These are phyloP conservation scores for Scolopax rusticola DNA, from an alignment of 2,797 vertebrate species.

Conservation along the genomic window DNA sequence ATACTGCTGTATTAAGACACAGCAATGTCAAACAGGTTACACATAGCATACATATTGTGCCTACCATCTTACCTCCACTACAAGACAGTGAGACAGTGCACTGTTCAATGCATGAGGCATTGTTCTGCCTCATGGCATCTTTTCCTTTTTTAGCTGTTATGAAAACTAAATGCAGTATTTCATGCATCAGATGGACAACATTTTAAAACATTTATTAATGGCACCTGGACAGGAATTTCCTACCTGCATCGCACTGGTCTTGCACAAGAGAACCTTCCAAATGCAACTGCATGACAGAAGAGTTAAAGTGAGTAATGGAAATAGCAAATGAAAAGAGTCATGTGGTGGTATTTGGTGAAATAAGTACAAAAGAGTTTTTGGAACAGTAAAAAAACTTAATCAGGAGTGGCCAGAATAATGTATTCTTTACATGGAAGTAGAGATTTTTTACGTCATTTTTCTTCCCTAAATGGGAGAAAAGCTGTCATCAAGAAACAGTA, in stretches of 20 bases:
- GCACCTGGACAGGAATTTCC: background rate
- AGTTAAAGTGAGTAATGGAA: background rate
- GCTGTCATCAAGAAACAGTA: background rate
- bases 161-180: background rate
- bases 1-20: background rate
- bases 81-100: background rate
- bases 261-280: background rate
- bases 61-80: background rate
- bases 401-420: background rate
- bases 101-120: too few species aligned
- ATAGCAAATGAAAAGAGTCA: background rate
- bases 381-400: background rate
- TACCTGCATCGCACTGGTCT: background rate
- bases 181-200: background rate
- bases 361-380: background rate
- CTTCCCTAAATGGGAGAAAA: background rate
- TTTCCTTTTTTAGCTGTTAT: background rate
- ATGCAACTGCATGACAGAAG: background rate
- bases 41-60: background rate
- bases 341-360: rapidly evolving
- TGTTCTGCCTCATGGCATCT: background rate
- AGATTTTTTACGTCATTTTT: background rate
- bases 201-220: background rate
- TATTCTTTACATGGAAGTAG: background rate
- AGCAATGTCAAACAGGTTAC: background rate